Conservation (phyloP, 2,113 vertebrate species). For the Amphiprion percula region DNA sequence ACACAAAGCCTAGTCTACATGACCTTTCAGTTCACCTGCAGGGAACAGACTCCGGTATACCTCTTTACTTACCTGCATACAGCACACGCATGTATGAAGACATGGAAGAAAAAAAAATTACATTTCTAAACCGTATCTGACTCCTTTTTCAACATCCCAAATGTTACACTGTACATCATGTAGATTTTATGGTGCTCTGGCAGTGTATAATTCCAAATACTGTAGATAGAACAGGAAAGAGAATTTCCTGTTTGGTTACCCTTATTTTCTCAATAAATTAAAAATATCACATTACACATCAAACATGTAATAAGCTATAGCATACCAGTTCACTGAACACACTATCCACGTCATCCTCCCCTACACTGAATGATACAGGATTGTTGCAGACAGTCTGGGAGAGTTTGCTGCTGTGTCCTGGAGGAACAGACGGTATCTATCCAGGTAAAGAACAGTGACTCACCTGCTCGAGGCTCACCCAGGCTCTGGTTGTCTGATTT, state of each 20-base stretch:
- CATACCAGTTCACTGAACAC: no score
- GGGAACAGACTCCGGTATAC: constrained; percentile 52
- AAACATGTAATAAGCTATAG: no score
- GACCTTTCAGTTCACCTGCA: constrained; percentile 74
- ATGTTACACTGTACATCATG: neutral
- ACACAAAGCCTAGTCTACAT: constrained; percentile 51
- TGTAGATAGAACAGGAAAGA: no score
- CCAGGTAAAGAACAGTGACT: constrained; percentile 45
- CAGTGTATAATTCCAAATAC: no score
- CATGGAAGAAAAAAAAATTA: neutral
- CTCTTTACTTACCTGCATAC: constrained; percentile 18
- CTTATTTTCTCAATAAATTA: neutral
- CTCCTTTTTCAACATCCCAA: neutral
- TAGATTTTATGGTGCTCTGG: neutral
- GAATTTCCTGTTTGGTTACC: no score
- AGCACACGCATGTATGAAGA: neutral
- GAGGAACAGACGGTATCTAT: constrained; percentile 12
- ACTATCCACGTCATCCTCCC: no score
- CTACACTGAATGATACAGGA: neutral
- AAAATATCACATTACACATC: neutral
- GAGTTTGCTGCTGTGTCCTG: constrained; percentile 1
- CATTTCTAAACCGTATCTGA: neutral
- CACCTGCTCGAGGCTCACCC: constrained; percentile 82
- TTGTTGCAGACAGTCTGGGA: constrained; percentile 9
- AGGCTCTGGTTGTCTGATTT: constrained; percentile 79